Percentiles rank a stretch among this genome's conserved stretches.
Conservation (phyloP, 30 jellyfish, hydroid and myxozoan genomes). For the Turritopsis rubra region DNA sequence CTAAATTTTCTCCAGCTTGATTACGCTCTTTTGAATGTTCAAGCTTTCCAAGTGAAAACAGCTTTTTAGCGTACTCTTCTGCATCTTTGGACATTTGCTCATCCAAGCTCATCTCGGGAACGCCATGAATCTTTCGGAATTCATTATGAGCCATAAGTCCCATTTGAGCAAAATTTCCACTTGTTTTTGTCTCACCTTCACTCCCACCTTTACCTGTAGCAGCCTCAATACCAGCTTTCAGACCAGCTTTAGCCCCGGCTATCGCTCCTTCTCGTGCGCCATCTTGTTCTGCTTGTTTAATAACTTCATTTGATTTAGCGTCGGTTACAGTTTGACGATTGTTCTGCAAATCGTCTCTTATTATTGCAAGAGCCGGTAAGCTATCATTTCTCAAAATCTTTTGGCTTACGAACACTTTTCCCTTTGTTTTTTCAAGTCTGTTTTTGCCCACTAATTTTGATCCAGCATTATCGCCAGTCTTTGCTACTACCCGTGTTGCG, state of each 20-base stretch:
- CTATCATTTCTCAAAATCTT: background rate
- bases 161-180: background rate
- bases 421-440: background rate
- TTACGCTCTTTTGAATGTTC: conserved; percentile 53
- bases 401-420: background rate
- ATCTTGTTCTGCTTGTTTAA: background rate
- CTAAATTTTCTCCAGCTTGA: conserved; percentile 83
- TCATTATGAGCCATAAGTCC: conserved; percentile 63
- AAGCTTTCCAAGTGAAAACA: conserved; percentile 54
- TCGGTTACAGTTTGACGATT: background rate
- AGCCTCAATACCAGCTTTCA: background rate
- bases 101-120: conserved; percentile 57
- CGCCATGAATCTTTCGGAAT: conserved; percentile 74
- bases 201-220: conserved; percentile 7
- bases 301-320: background rate
- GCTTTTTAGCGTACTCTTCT: conserved; percentile 63
- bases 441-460: too few relatives aligned
- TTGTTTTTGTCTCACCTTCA: background rate
- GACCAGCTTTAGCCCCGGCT: conserved; percentile 28
- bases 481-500: background rate
- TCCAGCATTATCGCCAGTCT: background rate
- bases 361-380: background rate
- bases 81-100: conserved; percentile 76
- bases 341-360: background rate
- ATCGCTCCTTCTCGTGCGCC: background rate